Evolutionary conservation across 2,113 vertebrate species (phyloP).

Genomic region (Chaetops frenatus): DNA sequence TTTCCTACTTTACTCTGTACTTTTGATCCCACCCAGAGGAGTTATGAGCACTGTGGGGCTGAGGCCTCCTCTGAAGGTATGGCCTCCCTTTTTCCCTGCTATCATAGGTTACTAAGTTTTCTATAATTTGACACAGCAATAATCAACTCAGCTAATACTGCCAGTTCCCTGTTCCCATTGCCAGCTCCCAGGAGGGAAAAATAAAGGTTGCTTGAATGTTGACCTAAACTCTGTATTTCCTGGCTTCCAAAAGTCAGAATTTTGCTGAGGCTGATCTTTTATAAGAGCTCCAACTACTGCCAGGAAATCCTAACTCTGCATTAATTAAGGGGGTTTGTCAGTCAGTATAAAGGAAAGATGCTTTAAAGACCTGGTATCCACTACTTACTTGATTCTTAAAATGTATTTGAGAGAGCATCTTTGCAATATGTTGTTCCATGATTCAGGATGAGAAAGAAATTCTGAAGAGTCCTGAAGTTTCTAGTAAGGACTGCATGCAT

Average conservation of each 20-base stretch:
- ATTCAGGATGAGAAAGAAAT: not conserved
- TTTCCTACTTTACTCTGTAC: not conserved
- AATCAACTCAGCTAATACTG: not conserved
- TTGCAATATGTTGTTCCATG: not conserved
- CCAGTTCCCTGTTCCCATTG: not conserved
- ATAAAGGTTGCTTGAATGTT: not conserved
- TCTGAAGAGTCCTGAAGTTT: not conserved
- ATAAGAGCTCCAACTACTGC: not conserved
- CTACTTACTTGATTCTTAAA: not conserved
- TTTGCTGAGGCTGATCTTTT: constrained; percentile 7
- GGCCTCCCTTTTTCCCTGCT: not conserved
- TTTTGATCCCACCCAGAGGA: not conserved
- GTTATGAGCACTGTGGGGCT: not conserved
- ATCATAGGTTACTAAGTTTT: not conserved
- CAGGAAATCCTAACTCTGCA: not conserved
- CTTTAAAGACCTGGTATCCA: not conserved
- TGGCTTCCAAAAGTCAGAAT: not conserved
- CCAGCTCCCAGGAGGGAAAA: not conserved
- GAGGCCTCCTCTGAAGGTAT: not conserved
- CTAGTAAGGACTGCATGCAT: not conserved
- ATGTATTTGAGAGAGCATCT: not conserved
- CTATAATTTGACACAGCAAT: not conserved
- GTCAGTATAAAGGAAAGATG: not conserved
- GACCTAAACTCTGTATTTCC: not conserved
- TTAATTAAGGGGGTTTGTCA: not conserved